These are phyloP conservation scores for Brachyopa scutellaris DNA, from an alignment of 2,888 invertebrate species.

Conservation along the genomic window DNA sequence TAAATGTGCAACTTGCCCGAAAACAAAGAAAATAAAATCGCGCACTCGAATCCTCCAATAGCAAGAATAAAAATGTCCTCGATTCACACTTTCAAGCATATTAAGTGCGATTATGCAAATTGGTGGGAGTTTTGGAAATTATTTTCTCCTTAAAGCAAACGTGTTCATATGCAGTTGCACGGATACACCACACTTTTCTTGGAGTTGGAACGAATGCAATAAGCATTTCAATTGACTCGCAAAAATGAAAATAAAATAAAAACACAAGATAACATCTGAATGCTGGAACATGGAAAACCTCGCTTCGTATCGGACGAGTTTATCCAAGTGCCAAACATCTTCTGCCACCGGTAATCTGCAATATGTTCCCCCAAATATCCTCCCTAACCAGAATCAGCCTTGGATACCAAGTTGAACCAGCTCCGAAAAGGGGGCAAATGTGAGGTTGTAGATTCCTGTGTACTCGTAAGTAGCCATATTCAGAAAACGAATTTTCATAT, in stretches of 20 bases:
- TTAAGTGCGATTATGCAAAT: constrained; percentile 55
- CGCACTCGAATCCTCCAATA: not conserved
- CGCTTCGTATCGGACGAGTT: constrained; percentile 28
- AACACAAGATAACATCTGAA: constrained; percentile 37
- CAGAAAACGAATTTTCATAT: constrained; percentile 47
- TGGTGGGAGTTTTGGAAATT: constrained; percentile 21
- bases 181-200: not conserved
- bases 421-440: not conserved
- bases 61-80: constrained; percentile 20
- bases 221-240: constrained; percentile 35
- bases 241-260: constrained; percentile 8
- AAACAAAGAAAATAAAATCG: constrained; percentile 24
- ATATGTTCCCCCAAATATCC: constrained; percentile 1
- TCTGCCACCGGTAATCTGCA: constrained; percentile 13
- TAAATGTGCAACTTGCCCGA: constrained; percentile 22
- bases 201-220: constrained; percentile 15
- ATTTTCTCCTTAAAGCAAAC: constrained; percentile 33
- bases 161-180: constrained; percentile 20
- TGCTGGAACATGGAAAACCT: constrained; percentile 8
- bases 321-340: constrained; percentile 39
- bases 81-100: constrained; percentile 39
- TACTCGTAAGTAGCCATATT: constrained; percentile 14
- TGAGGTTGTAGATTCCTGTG: not conserved
- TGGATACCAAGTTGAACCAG: constrained; percentile 4
- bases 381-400: constrained; percentile 12